Conservation (phyloP, 92 coral and sea anemone species). For the Zoanthus solanderi region DNA sequence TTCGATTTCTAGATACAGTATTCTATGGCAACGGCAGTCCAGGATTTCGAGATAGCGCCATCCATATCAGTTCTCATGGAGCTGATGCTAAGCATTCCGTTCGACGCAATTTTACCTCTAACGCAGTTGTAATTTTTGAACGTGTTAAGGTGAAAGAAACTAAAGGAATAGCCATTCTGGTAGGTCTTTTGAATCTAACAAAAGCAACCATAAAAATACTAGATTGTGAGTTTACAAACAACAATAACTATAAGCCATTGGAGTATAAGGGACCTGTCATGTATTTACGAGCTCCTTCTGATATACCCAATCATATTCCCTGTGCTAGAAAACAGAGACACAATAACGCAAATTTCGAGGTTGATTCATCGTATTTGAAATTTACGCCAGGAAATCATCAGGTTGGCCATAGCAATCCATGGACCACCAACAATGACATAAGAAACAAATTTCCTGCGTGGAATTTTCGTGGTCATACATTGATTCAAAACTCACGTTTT, state of each 20-base stretch:
- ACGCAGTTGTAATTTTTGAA: neutral
- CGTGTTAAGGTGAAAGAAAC: neutral
- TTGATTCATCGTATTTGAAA: neutral
- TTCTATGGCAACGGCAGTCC: neutral
- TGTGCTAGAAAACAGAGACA: neutral
- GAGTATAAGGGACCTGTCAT: neutral
- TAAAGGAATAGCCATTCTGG: neutral
- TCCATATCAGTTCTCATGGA: neutral
- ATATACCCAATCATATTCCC: neutral
- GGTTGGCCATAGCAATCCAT: neutral
- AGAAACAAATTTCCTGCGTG: neutral
- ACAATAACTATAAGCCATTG: neutral
- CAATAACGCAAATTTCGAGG: neutral
- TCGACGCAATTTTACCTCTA: neutral
- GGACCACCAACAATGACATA: neutral
- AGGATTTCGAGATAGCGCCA: neutral
- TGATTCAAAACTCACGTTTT: conserved; percentile 42
- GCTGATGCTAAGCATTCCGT: neutral
- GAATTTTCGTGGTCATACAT: conserved; percentile 3
- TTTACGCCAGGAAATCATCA: neutral
- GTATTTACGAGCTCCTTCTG: neutral
- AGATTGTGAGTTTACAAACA: neutral
- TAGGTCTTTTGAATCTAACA: neutral
- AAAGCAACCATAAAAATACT: neutral
- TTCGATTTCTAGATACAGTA: neutral